Conservation (phyloP, 1,140 invertebrate genomes). For the Aphaenogaster rudis region DNA sequence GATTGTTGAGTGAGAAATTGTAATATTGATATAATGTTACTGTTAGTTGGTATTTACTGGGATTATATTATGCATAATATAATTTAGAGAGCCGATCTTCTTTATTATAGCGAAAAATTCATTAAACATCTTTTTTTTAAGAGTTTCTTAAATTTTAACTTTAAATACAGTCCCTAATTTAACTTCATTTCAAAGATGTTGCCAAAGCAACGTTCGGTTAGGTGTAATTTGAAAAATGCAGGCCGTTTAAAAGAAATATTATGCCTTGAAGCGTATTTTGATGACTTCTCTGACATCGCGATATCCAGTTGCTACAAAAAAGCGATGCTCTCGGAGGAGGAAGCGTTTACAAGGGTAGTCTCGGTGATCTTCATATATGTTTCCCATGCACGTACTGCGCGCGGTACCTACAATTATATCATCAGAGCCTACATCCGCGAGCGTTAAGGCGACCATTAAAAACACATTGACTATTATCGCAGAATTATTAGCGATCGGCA, state of each 20-base stretch:
- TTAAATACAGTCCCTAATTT: background rate
- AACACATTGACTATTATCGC: conserved; percentile 34
- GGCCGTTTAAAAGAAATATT: background rate
- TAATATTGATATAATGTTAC: too few relatives aligned
- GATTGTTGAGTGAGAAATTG: too few relatives aligned
- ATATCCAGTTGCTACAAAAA: background rate
- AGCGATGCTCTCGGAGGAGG: background rate
- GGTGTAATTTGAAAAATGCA: background rate
- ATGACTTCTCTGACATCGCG: conserved; percentile 1
- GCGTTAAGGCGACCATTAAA: conserved; percentile 30
- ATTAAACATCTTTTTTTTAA: background rate
- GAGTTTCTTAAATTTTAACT: background rate
- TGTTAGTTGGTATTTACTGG: too few relatives aligned
- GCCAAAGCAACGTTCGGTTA: background rate
- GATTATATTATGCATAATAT: background rate
- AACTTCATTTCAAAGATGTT: background rate
- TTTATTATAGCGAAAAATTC: background rate
- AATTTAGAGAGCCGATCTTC: background rate
- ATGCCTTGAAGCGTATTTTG: background rate
- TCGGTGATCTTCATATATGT: background rate
- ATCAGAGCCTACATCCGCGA: conserved; percentile 20
- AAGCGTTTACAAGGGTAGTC: background rate
- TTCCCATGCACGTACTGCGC: background rate
- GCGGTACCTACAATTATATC: conserved; percentile 34
- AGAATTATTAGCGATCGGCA: conserved; percentile 28